Conservation (phyloP, 2,797 vertebrate species). For the Acipenser transmontanus region DNA sequence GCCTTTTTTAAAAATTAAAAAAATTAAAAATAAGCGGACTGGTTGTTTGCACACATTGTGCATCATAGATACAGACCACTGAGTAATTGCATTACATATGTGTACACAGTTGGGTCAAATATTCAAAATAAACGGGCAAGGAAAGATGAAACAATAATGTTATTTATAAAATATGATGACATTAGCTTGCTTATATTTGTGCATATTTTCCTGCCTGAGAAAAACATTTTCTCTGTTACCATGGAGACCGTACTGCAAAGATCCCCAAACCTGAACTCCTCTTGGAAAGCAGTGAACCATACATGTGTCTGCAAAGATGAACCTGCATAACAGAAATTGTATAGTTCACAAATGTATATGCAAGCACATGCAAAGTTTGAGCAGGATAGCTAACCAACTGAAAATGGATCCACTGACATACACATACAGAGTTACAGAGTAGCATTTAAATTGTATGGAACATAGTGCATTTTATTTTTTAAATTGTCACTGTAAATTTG, state of each 20-base stretch:
- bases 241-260: conserved; percentile 60
- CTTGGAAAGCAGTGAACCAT: conserved; percentile 59
- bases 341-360: conserved; percentile 39
- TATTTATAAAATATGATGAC: conserved; percentile 52
- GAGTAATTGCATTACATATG: conserved; percentile 5
- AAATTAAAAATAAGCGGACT: neutral
- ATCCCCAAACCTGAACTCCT: conserved; percentile 54
- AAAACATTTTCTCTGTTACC: conserved; percentile 56
- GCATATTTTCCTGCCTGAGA: conserved; percentile 44
- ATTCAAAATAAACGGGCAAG: conserved; percentile 18
- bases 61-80: neutral
- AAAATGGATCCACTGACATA: conserved; percentile 7
- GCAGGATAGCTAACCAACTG: conserved; percentile 12
- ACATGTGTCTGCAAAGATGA: conserved; percentile 56
- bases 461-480: no score
- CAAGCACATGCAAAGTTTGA: conserved; percentile 30
- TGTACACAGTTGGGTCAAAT: neutral
- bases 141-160: conserved; percentile 45
- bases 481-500: no score
- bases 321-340: conserved; percentile 50
- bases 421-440: no score
- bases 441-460: no score
- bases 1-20: neutral
- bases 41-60: neutral
- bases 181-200: conserved; percentile 61